Conservation (phyloP, 1,140 invertebrate species). For the Nephotettix cincticeps region DNA sequence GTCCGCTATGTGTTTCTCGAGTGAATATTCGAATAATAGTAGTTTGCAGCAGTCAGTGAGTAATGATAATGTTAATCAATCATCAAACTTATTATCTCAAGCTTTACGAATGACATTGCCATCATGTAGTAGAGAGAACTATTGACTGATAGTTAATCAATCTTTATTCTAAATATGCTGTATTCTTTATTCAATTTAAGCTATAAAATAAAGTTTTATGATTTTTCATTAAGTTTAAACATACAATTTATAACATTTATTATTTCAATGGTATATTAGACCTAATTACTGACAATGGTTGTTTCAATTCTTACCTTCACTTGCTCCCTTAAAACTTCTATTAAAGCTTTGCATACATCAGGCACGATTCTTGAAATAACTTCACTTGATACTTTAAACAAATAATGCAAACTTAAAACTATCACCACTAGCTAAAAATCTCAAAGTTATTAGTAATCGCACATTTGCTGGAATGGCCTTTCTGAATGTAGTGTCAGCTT, state of each 20-base stretch:
- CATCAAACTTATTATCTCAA: neutral
- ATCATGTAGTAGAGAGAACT: too few species aligned
- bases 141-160: too few species aligned
- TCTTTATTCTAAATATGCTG: neutral
- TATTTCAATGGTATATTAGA: neutral
- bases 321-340: conserved; percentile 36
- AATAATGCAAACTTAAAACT: conserved; percentile 38
- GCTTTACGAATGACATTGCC: neutral
- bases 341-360: conserved; percentile 37
- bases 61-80: neutral
- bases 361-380: conserved; percentile 35
- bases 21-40: neutral
- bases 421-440: conserved; percentile 43
- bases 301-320: conserved; percentile 35
- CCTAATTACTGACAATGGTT: neutral
- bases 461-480: conserved; percentile 34
- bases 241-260: neutral
- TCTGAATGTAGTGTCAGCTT: conserved; percentile 29
- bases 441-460: conserved; percentile 37
- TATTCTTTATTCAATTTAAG: neutral
- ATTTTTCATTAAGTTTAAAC: neutral
- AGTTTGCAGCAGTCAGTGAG: neutral
- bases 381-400: conserved; percentile 35
- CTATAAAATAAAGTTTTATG: neutral
- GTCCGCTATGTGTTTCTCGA: neutral